Percentiles rank a stretch among this genome's conserved stretches.
These are phyloP conservation scores for Dasyurus viverrinus DNA, from an alignment of 2,113 vertebrate species.

Conservation along the genomic window DNA sequence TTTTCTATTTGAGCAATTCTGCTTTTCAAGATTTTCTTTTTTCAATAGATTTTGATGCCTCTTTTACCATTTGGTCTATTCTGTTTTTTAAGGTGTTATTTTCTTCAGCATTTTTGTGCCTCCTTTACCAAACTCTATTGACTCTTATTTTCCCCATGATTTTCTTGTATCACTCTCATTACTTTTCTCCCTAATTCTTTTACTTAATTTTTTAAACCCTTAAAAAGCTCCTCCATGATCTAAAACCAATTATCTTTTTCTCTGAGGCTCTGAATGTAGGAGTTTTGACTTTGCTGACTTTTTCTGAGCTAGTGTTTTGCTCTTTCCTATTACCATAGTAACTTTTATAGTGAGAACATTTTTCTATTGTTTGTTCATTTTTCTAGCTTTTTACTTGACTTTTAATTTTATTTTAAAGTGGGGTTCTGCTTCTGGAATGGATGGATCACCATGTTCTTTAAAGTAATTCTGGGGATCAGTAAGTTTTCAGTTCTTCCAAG, in stretches of 20 bases:
- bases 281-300: neutral
- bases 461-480: neutral
- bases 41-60: too few relatives aligned
- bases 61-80: too few relatives aligned
- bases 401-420: neutral
- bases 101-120: neutral
- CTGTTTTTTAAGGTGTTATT: neutral
- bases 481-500: too few relatives aligned
- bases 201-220: neutral
- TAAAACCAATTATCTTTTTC: neutral
- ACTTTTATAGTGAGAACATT: neutral
- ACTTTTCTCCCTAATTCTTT: neutral
- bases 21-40: neutral
- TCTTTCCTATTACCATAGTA: neutral
- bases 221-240: too few relatives aligned
- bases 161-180: neutral
- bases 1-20: neutral
- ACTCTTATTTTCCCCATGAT: neutral
- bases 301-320: neutral
- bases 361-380: neutral
- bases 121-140: neutral
- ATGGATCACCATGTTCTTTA: neutral
- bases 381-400: neutral
- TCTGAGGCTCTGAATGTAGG: neutral
- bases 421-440: neutral